Evolutionary conservation across 1,140 invertebrate species (phyloP), one percentile per base, ranked within the genome.

Genomic region (Cryptotermes secundus): DNA sequence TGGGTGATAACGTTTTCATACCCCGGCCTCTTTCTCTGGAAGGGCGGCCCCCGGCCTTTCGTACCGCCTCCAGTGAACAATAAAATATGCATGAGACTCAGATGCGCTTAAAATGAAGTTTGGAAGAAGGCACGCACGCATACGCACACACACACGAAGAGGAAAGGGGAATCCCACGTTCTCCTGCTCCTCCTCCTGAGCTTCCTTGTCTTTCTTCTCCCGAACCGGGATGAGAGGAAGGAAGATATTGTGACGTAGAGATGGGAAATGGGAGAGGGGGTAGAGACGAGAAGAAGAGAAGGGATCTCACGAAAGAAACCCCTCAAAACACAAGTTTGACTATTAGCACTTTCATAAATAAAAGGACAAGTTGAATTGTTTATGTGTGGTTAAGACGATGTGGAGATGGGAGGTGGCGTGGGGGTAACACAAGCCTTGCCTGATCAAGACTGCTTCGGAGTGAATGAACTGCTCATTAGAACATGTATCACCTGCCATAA

Each of bases 61-160:
- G 45, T 49, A 19, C 45, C 45, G 45, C 45, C 59, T 7, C 59
- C 31, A 14, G 7, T 72, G n/a, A 26, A 72, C 34, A 81, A 81
- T 81, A 81, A 81, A 81, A 81, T 81, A 81, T 81, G 80, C 80
- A 81, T 35, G 80, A 81, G 80, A 26, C 35, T n/a, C 80, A 81
- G 80, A 81, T 81, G 80, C 34, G 80, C 34, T 81, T 81, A 81
- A 81, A 81, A 81, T 81, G 34, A 81, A 81, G 34, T 81, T 81
- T 81, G 26, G 34, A 81, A 81, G 42, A 19, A 38, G 80, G 80
- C 26, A 31, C 26, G 16, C 26, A 72, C 9, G 16, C 26, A 72
- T n/a, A 31, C n/a, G 7, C 9, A 31, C 59, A 72, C 9, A 42
- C 53, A 59, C 53, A 59, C 19, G 53, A 59, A 59, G 53, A n/a